A percentile compares a stretch with the other conserved stretches of the same genome.
These are phyloP conservation scores for Cyanoliseus patagonus DNA, from an alignment of 2,113 vertebrate species.

Conservation along the genomic window DNA sequence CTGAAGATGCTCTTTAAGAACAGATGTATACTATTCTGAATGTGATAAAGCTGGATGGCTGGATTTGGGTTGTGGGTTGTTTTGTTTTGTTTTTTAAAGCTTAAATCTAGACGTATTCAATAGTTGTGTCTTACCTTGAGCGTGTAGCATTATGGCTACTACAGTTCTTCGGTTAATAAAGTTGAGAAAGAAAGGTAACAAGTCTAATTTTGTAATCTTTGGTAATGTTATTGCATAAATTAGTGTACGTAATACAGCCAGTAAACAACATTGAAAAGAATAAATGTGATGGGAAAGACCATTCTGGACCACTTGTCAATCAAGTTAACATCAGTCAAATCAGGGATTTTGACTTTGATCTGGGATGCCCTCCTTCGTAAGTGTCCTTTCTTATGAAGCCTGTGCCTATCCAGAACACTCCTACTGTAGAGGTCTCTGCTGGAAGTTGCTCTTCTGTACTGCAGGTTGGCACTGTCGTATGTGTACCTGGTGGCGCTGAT, in stretches of 20 bases:
- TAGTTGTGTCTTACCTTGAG: slow-evolving; percentile 67
- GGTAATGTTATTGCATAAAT: slow-evolving; percentile 22
- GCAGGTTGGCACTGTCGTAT: slow-evolving; percentile 86
- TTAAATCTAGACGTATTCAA: slow-evolving; percentile 19
- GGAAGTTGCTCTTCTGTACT: slow-evolving; percentile 85
- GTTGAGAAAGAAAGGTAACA: slow-evolving; percentile 50
- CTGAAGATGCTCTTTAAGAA: slow-evolving; percentile 4
- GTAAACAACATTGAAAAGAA: slow-evolving; percentile 94
- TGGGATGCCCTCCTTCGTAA: slow-evolving; percentile 87
- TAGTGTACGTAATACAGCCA: slow-evolving; percentile 96
- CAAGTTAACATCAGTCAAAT: slow-evolving; percentile 93
- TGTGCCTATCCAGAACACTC: slow-evolving; percentile 78
- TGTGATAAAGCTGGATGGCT: neutral
- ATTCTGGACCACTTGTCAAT: slow-evolving; percentile 98
- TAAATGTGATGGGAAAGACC: slow-evolving; percentile 90
- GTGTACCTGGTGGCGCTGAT: slow-evolving; percentile 80
- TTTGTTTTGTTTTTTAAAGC: neutral
- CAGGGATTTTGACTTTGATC: slow-evolving; percentile 93
- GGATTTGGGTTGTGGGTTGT: neutral
- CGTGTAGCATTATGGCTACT: slow-evolving; percentile 44
- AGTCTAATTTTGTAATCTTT: slow-evolving; percentile 1
- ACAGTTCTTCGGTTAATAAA: slow-evolving; percentile 64
- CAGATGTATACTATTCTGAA: slow-evolving; percentile 27
- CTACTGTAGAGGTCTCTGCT: slow-evolving; percentile 83
- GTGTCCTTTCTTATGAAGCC: slow-evolving; percentile 81